These are phyloP conservation scores for Papilio polyxenes DNA, from an alignment of 1,140 invertebrate genomes.

Conservation along the genomic window DNA sequence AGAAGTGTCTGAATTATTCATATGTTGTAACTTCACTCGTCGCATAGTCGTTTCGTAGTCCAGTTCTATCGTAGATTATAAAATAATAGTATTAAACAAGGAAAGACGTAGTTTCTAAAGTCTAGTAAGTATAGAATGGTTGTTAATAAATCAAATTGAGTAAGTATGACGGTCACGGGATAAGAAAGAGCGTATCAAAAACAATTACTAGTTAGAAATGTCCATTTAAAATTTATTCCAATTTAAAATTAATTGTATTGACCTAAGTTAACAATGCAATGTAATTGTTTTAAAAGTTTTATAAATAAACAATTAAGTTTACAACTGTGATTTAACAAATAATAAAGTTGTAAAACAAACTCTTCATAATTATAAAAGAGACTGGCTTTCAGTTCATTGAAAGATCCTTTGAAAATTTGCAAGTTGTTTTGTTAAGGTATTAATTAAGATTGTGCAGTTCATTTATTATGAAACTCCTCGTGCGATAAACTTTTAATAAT, in stretches of 20 bases:
- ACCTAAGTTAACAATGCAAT: too few species aligned
- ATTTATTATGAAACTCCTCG: background rate
- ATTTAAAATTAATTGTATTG: too few species aligned
- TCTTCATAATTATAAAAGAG: background rate
- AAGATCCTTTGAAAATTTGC: background rate
- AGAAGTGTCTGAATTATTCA: constrained; percentile 35
- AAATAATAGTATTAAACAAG: background rate
- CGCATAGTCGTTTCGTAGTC: background rate
- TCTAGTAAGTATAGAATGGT: too few species aligned
- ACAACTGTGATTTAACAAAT: background rate
- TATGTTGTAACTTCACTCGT: constrained; percentile 3
- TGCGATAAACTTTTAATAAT: background rate
- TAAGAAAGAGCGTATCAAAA: too few species aligned
- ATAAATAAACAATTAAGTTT: background rate
- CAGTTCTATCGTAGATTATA: background rate
- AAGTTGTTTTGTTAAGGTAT: constrained; percentile 4
- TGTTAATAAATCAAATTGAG: too few species aligned
- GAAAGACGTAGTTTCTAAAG: too few species aligned
- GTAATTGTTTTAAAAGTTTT: too few species aligned
- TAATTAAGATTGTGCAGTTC: background rate
- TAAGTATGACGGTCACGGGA: too few species aligned
- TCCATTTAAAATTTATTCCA: too few species aligned
- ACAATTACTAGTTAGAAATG: too few species aligned
- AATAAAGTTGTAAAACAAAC: background rate
- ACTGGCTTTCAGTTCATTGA: background rate